Conservation (phyloP, 2,797 vertebrate genomes). For the Neosilurus hyrtlii region DNA sequence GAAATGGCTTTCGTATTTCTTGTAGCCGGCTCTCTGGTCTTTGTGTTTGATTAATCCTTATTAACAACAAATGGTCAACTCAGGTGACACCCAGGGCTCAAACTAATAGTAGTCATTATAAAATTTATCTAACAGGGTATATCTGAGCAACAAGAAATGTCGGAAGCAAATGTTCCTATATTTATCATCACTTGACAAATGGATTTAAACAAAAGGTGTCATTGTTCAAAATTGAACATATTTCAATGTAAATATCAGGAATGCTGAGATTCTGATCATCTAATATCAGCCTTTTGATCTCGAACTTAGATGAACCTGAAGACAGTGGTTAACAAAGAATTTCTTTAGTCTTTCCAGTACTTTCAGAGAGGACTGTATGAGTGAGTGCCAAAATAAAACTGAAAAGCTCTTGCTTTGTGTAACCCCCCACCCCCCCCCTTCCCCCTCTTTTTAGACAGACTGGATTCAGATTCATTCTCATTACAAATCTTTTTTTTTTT, state of each 20-base stretch:
- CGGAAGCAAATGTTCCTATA: neutral
- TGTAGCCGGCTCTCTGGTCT: neutral
- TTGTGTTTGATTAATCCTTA: neutral
- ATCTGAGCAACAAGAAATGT: neutral
- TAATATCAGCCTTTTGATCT: neutral
- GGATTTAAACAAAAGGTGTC: neutral
- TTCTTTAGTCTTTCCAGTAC: neutral
- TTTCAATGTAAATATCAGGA: neutral
- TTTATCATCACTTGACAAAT: neutral
- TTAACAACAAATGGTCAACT: neutral
- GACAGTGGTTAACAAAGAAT: neutral
- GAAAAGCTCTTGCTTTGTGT: conserved; percentile 18
- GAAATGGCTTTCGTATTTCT: neutral
- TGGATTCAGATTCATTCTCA: conserved; percentile 46
- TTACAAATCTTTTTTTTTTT: conserved; percentile 59
- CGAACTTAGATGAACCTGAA: neutral
- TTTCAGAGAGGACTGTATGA: neutral
- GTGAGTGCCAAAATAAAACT: conserved; percentile 18
- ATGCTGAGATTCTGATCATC: neutral
- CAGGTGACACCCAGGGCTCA: neutral
- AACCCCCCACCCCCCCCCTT: too few species aligned
- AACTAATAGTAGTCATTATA: neutral
- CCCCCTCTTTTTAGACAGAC: neutral
- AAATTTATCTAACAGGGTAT: neutral
- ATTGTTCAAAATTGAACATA: neutral